Evolutionary conservation across 2,797 vertebrate species (phyloP).

Genomic region (Mionectes olivaceus): DNA sequence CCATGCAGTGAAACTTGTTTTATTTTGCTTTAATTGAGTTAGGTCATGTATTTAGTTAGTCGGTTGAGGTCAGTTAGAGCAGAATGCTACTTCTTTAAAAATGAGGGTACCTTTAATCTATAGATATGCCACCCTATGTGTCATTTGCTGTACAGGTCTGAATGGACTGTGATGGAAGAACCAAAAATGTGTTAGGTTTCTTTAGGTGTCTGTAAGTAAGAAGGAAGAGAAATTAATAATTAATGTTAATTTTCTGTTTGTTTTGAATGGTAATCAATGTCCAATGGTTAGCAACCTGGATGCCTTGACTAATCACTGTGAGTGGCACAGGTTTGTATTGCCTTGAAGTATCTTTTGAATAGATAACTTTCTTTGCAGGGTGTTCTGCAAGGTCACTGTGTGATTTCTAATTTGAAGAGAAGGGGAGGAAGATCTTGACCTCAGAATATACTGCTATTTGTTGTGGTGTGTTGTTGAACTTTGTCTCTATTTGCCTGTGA

Average conservation of each 20-base stretch:
- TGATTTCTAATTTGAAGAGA: not conserved
- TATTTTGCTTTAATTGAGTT: not conserved
- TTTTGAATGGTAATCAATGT: not conserved
- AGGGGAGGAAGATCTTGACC: not conserved
- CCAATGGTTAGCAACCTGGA: not conserved
- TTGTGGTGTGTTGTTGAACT: not conserved
- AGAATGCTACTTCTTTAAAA: not conserved
- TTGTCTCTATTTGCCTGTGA: not conserved
- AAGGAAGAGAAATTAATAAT: not conserved
- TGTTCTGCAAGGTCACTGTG: not conserved
- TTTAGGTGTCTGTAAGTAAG: not conserved
- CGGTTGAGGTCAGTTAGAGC: not conserved
- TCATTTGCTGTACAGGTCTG: not conserved
- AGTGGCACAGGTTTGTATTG: not conserved
- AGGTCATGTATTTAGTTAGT: not conserved
- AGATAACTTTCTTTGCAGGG: not conserved
- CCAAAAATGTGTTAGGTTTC: not conserved
- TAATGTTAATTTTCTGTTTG: not conserved
- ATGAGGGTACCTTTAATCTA: not conserved
- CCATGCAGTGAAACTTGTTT: not conserved
- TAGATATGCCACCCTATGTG: not conserved
- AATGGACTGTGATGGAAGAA: not conserved
- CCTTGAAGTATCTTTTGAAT: not conserved
- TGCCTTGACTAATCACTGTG: not conserved
- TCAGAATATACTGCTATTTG: not conserved